These are phyloP conservation scores for Gallirallus australis DNA, from an alignment of 2,797 vertebrate genomes.

Conservation along the genomic window DNA sequence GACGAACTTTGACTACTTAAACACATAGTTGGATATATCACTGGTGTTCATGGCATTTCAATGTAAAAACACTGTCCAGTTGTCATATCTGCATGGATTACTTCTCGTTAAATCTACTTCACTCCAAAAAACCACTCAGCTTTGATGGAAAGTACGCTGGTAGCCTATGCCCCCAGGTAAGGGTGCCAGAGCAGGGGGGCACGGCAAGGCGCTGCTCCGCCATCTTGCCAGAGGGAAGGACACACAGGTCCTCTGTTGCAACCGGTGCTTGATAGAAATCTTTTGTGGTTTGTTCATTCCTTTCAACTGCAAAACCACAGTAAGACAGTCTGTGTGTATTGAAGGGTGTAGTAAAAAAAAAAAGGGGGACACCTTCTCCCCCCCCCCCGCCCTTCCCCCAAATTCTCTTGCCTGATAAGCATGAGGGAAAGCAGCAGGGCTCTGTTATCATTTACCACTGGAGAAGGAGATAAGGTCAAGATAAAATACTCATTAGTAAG, in stretches of 20 bases:
- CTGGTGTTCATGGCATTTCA: neutral
- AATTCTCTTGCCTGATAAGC: neutral
- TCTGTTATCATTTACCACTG: neutral
- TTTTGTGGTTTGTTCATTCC: neutral
- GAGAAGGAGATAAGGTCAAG: neutral
- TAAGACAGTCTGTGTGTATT: neutral
- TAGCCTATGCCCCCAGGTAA: neutral
- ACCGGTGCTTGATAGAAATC: neutral
- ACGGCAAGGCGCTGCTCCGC: accelerated
- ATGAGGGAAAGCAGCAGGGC: neutral
- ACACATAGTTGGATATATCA: neutral
- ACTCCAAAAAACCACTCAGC: neutral
- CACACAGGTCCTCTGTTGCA: neutral
- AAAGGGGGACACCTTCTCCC: too few species aligned
- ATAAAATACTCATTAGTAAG: neutral
- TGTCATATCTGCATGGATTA: neutral
- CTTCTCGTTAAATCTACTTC: neutral
- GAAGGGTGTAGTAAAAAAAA: neutral
- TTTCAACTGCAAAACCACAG: accelerated
- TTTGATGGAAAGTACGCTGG: neutral
- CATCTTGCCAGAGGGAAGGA: neutral
- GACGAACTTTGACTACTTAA: neutral
- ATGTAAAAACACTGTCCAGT: neutral
- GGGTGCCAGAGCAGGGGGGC: neutral
- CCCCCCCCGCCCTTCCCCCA: too few species aligned